A percentile compares a stretch with the other conserved stretches of the same genome.
Evolutionary conservation across 1,140 invertebrate species (phyloP).

Genomic region (Potamilus streckersoni): DNA sequence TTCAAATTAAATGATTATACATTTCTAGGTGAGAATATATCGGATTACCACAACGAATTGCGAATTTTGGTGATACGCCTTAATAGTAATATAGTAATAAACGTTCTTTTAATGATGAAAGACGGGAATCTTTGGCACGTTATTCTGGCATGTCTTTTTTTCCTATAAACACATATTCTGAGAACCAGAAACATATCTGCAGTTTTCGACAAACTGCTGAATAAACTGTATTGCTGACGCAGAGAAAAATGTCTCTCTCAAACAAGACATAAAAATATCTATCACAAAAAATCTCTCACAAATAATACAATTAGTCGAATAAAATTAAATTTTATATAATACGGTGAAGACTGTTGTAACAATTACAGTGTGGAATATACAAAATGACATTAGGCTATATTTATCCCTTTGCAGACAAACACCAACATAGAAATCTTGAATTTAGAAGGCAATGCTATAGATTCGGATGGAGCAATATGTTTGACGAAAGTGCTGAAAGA

Average conservation of each 20-base stretch:
- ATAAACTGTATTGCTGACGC: too few species aligned
- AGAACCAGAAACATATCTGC: too few species aligned
- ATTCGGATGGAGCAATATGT: constrained; percentile 44
- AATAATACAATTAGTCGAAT: not conserved
- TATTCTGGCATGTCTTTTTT: too few species aligned
- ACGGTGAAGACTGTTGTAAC: not conserved
- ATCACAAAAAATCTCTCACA: not conserved
- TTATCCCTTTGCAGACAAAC: constrained; percentile 44
- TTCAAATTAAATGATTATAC: too few species aligned
- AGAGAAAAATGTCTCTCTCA: not conserved
- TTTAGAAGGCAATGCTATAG: constrained; percentile 57
- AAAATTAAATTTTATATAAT: not conserved
- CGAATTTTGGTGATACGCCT: too few species aligned
- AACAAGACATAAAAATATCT: not conserved
- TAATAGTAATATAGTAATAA: too few species aligned
- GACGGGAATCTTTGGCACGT: too few species aligned
- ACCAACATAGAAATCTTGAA: constrained; percentile 55
- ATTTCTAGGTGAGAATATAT: too few species aligned
- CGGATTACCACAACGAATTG: too few species aligned
- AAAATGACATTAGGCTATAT: not conserved
- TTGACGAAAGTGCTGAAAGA: constrained; percentile 53
- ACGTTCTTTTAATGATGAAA: too few species aligned
- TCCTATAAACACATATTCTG: too few species aligned
- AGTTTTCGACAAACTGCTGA: too few species aligned
- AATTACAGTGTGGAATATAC: not conserved